Conservation (phyloP, 2,888 invertebrate species). For the Serripes groenlandicus region DNA sequence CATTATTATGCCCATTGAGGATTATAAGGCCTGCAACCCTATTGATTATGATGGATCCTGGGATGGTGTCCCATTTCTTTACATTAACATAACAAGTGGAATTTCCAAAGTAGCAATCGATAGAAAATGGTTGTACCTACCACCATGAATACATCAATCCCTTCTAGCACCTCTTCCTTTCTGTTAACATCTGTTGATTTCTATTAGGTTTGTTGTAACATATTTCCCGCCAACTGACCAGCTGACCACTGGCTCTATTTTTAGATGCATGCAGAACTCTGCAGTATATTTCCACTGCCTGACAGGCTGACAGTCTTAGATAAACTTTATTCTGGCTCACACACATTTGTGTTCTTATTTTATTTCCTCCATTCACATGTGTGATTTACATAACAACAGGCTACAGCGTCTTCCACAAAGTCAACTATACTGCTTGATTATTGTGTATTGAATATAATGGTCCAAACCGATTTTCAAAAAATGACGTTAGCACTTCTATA, state of each 20-base stretch:
- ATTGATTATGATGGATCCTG: constrained; percentile 9
- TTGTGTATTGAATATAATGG: too few relatives aligned
- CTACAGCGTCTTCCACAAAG: constrained; percentile 5
- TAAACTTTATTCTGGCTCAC: constrained; percentile 23
- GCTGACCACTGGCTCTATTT: background rate
- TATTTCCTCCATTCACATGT: constrained; percentile 23
- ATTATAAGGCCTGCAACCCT: constrained; percentile 30
- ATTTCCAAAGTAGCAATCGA: constrained; percentile 10
- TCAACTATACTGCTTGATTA: too few relatives aligned
- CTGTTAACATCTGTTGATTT: too few relatives aligned
- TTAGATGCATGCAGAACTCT: constrained; percentile 16
- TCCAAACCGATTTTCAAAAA: too few relatives aligned
- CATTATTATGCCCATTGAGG: constrained; percentile 10
- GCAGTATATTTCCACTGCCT: background rate
- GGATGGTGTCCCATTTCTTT: constrained; percentile 3
- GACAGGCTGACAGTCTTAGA: constrained; percentile 7
- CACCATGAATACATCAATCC: background rate
- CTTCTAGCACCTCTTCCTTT: background rate
- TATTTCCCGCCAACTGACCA: background rate
- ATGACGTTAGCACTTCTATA: too few relatives aligned
- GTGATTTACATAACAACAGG: background rate
- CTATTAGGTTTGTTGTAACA: too few relatives aligned
- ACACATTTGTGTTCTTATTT: too few relatives aligned
- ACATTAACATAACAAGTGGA: constrained; percentile 27
- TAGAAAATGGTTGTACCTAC: constrained; percentile 22